Evolutionary conservation across 1,140 invertebrate genomes (phyloP).

Genomic region (Pinna nobilis): DNA sequence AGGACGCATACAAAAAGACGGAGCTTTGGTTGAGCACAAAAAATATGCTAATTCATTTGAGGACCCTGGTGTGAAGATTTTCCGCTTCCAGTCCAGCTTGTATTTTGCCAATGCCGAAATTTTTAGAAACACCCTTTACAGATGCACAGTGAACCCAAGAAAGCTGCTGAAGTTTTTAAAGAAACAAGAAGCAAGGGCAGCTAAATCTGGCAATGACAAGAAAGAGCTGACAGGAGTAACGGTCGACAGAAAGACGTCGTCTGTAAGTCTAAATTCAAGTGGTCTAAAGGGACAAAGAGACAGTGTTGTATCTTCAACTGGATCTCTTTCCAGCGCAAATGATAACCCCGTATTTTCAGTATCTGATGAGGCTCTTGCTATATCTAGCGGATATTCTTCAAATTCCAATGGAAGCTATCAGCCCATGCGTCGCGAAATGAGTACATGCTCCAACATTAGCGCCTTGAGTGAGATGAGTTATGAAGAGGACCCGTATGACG

Average conservation of each 20-base stretch:
- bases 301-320: conserved; percentile 5
- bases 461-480: conserved; percentile 49
- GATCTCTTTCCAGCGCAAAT: conserved; percentile 39
- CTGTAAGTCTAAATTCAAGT: conserved; percentile 29
- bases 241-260: conserved; percentile 22
- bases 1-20: conserved; percentile 57
- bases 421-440: conserved; percentile 20
- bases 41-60: conserved; percentile 60
- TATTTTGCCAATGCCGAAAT: conserved; percentile 77
- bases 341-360: conserved; percentile 50
- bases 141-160: conserved; percentile 61
- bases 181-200: conserved; percentile 56
- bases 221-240: conserved; percentile 25
- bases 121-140: conserved; percentile 69
- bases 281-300: background rate
- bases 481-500: conserved; percentile 65
- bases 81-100: conserved; percentile 75
- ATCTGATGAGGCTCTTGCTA: conserved; percentile 35
- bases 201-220: conserved; percentile 34
- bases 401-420: background rate
- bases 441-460: conserved; percentile 48
- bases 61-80: conserved; percentile 73
- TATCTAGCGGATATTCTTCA: conserved; percentile 20
- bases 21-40: conserved; percentile 54
- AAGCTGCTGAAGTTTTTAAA: conserved; percentile 66